phyloP scores from a whole-genome alignment of 2,888 invertebrate species.

The Caradrina clavipalpis region DNA sequence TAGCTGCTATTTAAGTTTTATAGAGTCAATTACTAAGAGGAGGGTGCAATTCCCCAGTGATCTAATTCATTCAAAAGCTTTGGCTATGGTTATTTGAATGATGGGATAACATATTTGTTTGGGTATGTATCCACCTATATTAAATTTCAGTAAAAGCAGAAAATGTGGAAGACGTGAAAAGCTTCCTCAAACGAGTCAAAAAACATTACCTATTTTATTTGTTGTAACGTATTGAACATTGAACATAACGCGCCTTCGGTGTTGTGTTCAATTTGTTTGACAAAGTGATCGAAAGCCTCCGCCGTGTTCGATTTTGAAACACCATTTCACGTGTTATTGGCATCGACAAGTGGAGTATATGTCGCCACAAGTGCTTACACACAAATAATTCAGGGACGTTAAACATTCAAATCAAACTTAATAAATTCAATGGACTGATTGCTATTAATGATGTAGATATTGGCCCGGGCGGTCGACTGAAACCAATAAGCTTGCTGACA shows the following conservation, averaged over 20 bases:
- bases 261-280: slow-evolving; percentile 58
- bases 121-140: slow-evolving; percentile 18
- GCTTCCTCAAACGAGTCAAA: slow-evolving; percentile 28
- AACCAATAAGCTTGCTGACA: slow-evolving; percentile 50
- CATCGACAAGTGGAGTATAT: slow-evolving; percentile 50
- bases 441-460: slow-evolving; percentile 29
- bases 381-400: slow-evolving; percentile 29
- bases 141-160: slow-evolving; percentile 28
- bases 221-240: slow-evolving; percentile 39
- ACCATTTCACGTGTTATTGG: slow-evolving; percentile 51
- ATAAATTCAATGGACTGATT: slow-evolving; percentile 24
- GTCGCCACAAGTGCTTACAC: slow-evolving; percentile 23
- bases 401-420: slow-evolving; percentile 29
- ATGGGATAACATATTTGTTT: background rate
- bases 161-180: slow-evolving; percentile 36
- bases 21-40: too few species aligned
- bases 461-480: slow-evolving; percentile 28
- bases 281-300: slow-evolving; percentile 51
- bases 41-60: too few species aligned
- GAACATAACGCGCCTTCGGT: slow-evolving; percentile 43
- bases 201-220: slow-evolving; percentile 45
- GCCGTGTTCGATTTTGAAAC: slow-evolving; percentile 43
- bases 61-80: background rate
- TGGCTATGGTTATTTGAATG: slow-evolving; percentile 4
- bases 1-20: too few species aligned